Evolutionary conservation across 2,113 vertebrate genomes (phyloP), one percentile per base, ranked within the genome.

Genomic region (Lagenorhynchus albirostris): DNA sequence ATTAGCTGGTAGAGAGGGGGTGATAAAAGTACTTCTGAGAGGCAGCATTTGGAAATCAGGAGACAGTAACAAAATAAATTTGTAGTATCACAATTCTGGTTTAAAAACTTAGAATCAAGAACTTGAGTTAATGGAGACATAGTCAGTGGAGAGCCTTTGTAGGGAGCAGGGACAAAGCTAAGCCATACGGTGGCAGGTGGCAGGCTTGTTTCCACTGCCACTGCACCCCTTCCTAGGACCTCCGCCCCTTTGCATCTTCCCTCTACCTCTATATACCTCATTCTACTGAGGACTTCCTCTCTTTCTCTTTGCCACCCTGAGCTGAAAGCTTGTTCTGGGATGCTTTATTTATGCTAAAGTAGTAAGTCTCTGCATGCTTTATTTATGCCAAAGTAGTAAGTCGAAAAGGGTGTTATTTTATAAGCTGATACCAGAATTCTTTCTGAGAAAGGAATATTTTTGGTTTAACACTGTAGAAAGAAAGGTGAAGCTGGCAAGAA

Each of bases 11-110:
- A 73, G 82, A 95, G 63, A 92, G 68, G 29, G 50, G n/a, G 50
- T 94, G 89, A 95, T 76, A 84, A 94, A 93, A 97, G 68, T 80
- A 44, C 96, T 96, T 93, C 67, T 83, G 62, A 96, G 95, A 97
- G 95, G 73, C 67, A 77, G 89, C 79, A 95, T 93, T 96, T 87
- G 74, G 58, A 96, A 89, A 96, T 83, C 77, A 62, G 86, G 33
- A 96, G 94, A 85, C 38, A 74, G 38, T 73, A 60, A 94, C 83
- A 90, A 88, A 96, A 95, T 91, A 82, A 94, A 95, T 68, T 55
- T 91, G 13, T 68, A 79, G 84, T 76, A 58, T 33, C 41, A 95
- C 38, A 79, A 71, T 53, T 89, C 17, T 86, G 29, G 14, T 89
- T 90, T 89, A 77, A 65, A 95, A 41, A n/a, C 36, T 80, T n/a